Base-by-base conservation (phyloP, 2,797 vertebrate genomes). In the Champsocephalus esox region DNA sequence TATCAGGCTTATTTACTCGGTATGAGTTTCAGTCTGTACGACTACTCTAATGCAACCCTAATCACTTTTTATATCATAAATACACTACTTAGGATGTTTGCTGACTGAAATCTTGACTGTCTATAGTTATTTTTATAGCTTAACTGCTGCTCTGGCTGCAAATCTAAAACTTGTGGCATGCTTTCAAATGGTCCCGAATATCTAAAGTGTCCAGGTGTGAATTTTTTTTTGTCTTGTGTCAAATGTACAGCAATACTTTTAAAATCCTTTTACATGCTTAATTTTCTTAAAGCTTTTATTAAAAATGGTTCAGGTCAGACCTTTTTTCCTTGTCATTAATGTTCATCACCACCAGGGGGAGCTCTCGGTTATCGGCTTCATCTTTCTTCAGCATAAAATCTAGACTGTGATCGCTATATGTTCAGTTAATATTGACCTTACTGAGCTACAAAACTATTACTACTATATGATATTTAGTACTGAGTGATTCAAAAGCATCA, bases 291-390 rank as follows among this genome's bases (percentile, higher is more conserved):
- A 76, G 62, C 32, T 2, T 86, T 9, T 86, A 90, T 84, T 91
- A 92, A 91, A 92, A 90, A 92, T 89, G 81, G 71, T 44, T 70
- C 63, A 24, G n/a, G 85, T 68, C 70, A 84, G 59, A 83, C 14
- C 0, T 8, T 48, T 13, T 2, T 57, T 0, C 2, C 14, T 3
- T 54, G 75, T 68, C 3, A 9, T 70, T 12, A 0, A 0, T 45
- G 3, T 13, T 13, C 0, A 0, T 41, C 3, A 8, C 57, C 89
- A 84, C 85, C 76, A 91, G 88, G 78, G 74, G 73, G 0, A 7
- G 41, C 73, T 76, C 17, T 48, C 44, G 13, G 11, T 45, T 6
- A 5, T 44, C 28, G 9, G 3, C 34, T 1, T 3, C 0, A 17
- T 46, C 12, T 17, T 9, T 38, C 6, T 38, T 38, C 34, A 38